phyloP scores from a whole-genome alignment of 2,888 invertebrate genomes.

The Cheilosia grossa region DNA sequence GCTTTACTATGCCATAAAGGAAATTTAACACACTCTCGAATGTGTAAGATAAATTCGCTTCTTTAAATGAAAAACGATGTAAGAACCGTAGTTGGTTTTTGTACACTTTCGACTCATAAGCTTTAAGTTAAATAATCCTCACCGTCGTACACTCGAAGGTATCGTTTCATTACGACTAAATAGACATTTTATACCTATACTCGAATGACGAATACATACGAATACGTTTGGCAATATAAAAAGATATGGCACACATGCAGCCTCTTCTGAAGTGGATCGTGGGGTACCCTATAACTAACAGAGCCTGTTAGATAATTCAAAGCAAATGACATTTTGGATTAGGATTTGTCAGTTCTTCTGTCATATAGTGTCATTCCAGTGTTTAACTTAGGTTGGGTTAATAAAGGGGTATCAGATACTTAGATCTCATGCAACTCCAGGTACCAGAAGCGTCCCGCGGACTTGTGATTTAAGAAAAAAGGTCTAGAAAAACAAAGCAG shows the following conservation, averaged over 20 bases:
- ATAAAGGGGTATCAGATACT: no score
- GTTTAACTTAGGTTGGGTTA: no score
- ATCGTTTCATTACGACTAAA: slow-evolving; percentile 46
- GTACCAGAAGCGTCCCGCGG: no score
- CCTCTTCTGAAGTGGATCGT: no score
- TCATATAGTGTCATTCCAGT: no score
- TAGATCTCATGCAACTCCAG: no score
- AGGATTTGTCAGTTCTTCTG: no score
- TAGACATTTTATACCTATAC: slow-evolving; percentile 37
- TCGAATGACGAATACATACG: neutral
- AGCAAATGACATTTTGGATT: no score
- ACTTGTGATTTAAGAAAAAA: no score
- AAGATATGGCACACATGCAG: neutral
- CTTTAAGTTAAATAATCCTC: slow-evolving; percentile 49
- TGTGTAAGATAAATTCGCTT: slow-evolving; percentile 19
- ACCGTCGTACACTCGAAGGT: neutral
- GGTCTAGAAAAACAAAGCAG: no score
- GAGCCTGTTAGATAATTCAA: no score
- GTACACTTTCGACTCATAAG: slow-evolving; percentile 41
- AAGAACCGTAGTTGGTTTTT: slow-evolving; percentile 42
- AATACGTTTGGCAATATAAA: neutral
- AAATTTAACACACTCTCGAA: neutral
- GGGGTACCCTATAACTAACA: no score
- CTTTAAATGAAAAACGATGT: slow-evolving; percentile 11
- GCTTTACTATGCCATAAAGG: neutral